Percentiles rank a stretch among this genome's conserved stretches.
Evolutionary conservation across 2,888 invertebrate species (phyloP).

Genomic region (Agrochola litura): DNA sequence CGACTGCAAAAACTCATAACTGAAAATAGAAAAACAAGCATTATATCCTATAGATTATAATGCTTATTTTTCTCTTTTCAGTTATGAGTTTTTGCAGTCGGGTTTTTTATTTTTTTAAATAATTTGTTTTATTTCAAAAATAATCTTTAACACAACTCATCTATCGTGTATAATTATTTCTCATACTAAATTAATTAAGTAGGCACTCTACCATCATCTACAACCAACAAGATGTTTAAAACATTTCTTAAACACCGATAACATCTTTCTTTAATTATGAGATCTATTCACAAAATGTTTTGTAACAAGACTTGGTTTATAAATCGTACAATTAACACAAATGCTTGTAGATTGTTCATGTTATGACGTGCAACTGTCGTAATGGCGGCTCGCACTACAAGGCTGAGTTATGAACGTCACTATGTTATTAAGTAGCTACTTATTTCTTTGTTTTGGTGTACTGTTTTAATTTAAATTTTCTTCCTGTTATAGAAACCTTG

Average conservation of each 20-base stretch:
- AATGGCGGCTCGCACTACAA: constrained; percentile 64
- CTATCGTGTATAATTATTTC: neutral
- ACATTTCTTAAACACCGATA: constrained; percentile 36
- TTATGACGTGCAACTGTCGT: constrained; percentile 45
- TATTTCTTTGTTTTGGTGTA: constrained; percentile 49
- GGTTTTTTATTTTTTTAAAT: too few relatives aligned
- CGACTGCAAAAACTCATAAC: too few relatives aligned
- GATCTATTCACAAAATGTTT: constrained; percentile 55
- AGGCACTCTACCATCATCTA: neutral
- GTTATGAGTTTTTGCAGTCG: too few relatives aligned
- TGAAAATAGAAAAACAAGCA: too few relatives aligned
- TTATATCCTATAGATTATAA: too few relatives aligned
- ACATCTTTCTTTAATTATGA: constrained; percentile 46
- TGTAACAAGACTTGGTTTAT: constrained; percentile 63
- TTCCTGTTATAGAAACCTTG: constrained; percentile 29
- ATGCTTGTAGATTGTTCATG: constrained; percentile 47
- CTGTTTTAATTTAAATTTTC: constrained; percentile 25
- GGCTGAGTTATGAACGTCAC: constrained; percentile 48
- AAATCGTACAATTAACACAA: constrained; percentile 69
- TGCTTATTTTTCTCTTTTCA: too few relatives aligned
- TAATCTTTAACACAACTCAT: neutral
- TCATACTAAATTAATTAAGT: constrained; percentile 7
- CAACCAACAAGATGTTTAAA: constrained; percentile 14
- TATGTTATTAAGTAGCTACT: constrained; percentile 43
- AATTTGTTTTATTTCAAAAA: too few relatives aligned